These are phyloP conservation scores for Hypocryptadius cinnamomeus DNA, from an alignment of 2,113 vertebrate genomes.

Conservation along the genomic window DNA sequence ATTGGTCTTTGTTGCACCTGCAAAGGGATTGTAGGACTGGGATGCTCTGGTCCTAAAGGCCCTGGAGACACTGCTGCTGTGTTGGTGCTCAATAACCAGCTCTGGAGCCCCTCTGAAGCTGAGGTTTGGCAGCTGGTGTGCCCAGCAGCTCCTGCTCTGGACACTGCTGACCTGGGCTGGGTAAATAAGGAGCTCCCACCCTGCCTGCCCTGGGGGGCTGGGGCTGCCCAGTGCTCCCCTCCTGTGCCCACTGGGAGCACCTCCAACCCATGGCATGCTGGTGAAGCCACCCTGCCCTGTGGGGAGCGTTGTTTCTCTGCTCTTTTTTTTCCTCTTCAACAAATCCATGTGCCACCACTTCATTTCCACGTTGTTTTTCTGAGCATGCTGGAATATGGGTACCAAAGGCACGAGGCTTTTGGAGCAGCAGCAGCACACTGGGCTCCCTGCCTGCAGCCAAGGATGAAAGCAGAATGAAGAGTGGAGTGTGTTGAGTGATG, in stretches of 20 bases:
- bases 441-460: not conserved
- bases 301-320: not conserved
- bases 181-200: not conserved
- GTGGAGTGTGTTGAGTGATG: not conserved
- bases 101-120: not conserved
- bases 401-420: rapidly evolving
- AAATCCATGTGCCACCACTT: not conserved
- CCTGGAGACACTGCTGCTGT: not conserved
- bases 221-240: not conserved
- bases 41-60: not conserved
- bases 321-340: not conserved
- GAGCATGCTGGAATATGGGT: not conserved
- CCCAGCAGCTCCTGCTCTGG: not conserved
- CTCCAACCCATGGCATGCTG: not conserved
- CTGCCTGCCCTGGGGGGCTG: not conserved
- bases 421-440: not conserved
- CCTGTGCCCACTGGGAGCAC: rapidly evolving
- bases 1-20: not conserved
- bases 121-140: not conserved
- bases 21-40: not conserved
- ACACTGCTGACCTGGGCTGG: not conserved
- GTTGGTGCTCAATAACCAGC: rapidly evolving
- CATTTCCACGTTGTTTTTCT: not conserved
- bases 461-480: not conserved
- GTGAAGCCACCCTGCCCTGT: not conserved